Evolutionary conservation across 1,140 invertebrate species (phyloP), one percentile per base, ranked within the genome.

Genomic region (Batillaria attramentaria): DNA sequence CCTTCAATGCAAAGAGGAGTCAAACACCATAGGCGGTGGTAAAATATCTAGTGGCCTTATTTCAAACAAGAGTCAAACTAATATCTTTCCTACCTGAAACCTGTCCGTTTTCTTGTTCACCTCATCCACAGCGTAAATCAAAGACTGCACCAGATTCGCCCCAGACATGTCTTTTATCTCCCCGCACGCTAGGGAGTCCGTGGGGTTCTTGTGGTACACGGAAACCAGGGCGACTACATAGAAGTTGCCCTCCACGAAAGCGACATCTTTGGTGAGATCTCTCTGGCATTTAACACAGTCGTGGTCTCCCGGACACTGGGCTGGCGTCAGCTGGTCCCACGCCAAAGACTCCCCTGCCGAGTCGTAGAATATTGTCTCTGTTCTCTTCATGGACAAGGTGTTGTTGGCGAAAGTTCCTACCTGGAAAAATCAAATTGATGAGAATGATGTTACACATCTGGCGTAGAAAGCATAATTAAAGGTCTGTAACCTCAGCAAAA

Each of bases 231-330:
- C 54, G 4, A 75, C 3, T 6, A 75, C 57, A 57, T 75, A 75
- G 39, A 75, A 60, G 28, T 62, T 39, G 20, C 73, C 73, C 24
- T 75, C 57, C 5, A 75, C 28, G 39, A 62, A 75, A 57, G 62
- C 31, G 24, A 62, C 37, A 37, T 50, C 57, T 20, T 65, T n/a
- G 57, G 31, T 60, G 54, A 65, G 54, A 57, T 75, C 73, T 41
- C 39, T 4, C 37, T 75, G 35, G 18, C 73, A 75, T n/a, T 33
- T 16, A 13, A 75, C 20, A 39, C 73, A 75, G 57, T 75, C 57
- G 13, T 65, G 54, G 33, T 60, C 16, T 5, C 8, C 50, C 6
- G n/a, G 31, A 39, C 72, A 74, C 72, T 74, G 72, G 6, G 72
- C 50, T 2, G 18, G 72, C 13, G 46, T 43, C 3, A 54, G 46